Evolutionary conservation across 2,797 vertebrate species (phyloP), one percentile per base, ranked within the genome.

Genomic region (Pygocentrus nattereri): DNA sequence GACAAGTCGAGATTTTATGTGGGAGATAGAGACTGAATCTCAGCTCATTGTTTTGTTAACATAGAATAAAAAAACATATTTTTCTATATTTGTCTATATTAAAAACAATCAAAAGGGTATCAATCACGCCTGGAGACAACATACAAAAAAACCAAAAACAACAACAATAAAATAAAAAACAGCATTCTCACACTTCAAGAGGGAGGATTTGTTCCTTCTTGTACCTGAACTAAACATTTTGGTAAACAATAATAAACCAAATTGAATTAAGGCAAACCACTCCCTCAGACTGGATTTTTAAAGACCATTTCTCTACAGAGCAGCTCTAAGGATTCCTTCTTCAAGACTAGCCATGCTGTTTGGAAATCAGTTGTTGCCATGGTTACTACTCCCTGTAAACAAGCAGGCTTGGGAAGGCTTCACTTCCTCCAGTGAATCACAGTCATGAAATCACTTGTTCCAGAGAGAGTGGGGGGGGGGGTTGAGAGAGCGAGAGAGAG

Each of bases 341-440:
- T 47, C 15, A 27, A 25, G 68, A 18, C 34, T 68, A 70, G 3
- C 44, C 67, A 23, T 47, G 67, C 41, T 71, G 47, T 52, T 86
- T 61, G 74, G 81, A 25, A 81, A 83, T 82, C 34, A 87, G 50
- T 65, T 71, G 80, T 85, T 78, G 70, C 77, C 78, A 85, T 81
- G 81, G 85, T 8, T 54, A 85, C 68, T 27, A 52, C 56, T 25
- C 61, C 73, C 56, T 80, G 62, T 78, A 87, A 84, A 84, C 80
- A 83, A 73, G 74, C 38, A 58, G 80, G 54, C 34, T 75, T 47
- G 72, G 75, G 49, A 74, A 69, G 25, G 72, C 27, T 21, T 82
- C 70, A 76, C 59, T 80, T 80, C 68, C 56, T 82, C 73, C 73
- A 61, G 34, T 86, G 80, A 86, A 59, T 86, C 82, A 86, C 67